Base-by-base conservation (phyloP, 2,797 vertebrate species). In the Eulemur rubriventer region DNA sequence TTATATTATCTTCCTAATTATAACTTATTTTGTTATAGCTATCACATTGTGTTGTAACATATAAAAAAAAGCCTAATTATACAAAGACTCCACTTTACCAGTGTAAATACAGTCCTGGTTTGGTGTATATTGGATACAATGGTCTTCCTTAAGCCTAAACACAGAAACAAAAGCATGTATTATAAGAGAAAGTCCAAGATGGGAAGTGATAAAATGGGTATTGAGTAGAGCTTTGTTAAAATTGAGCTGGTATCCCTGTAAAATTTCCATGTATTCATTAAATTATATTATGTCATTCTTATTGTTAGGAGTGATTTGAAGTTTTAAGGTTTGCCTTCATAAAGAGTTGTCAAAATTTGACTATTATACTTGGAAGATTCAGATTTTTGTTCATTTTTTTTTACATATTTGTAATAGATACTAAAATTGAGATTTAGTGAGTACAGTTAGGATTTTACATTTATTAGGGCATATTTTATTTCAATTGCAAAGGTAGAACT, bases 201-300 rank as follows among this genome's bases (percentile, higher is more conserved):
- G 98, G 99, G 99, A 99, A 99, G 99, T 99, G 99, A 99, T 99
- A 99, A 99, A 99, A 99, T 99, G 98, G 98, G 97, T 98, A 99
- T 99, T 99, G 99, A 99, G 98, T 98, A 97, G 98, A 98, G 98
- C 98, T 98, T 98, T 99, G 99, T 99, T 98, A 98, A 98, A 99
- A 99, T 98, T 97, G 98, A 97, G 97, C 98, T 98, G 95, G 96
- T 98, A 98, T 98, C 98, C 98, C 98, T 98, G 97, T 98, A 98
- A 98, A 99, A 98, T 99, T 99, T 99, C 99, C 99, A 99, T 95
- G 98, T 99, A 99, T 99, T 99, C 98, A 99, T 98, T 93, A 97
- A 98, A 97, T 97, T 97, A 97, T 98, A 98, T 99, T 99, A 99
- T 98, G 98, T 99, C 99, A 99, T 98, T 98, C 98, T 98, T 98